Conservation (phyloP, 2,888 invertebrate species). For the Epinotia demarniana region DNA sequence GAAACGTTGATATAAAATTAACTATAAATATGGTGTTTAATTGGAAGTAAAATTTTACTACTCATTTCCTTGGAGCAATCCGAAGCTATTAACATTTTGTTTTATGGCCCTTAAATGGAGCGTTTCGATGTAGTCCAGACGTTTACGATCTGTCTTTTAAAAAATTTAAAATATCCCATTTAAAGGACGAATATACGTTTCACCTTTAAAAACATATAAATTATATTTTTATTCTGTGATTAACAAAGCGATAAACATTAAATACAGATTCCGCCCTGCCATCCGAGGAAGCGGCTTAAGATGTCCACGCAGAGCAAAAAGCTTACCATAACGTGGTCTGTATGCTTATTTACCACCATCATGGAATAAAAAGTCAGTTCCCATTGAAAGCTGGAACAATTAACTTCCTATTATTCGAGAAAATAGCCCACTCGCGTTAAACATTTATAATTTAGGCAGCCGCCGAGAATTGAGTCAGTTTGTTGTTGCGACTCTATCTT, state of each 20-base stretch:
- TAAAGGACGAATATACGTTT: background rate
- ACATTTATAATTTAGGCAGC: background rate
- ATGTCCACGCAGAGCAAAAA: no score
- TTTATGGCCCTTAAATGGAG: slow-evolving; percentile 24
- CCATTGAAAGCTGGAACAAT: no score
- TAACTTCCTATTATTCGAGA: no score
- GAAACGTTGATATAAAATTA: background rate
- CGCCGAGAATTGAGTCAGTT: background rate
- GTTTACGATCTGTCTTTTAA: slow-evolving; percentile 6
- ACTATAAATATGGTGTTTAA: background rate
- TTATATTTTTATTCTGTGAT: no score
- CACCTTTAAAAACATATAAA: no score
- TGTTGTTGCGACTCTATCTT: slow-evolving; percentile 23
- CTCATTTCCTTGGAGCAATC: slow-evolving; percentile 12
- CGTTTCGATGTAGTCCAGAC: slow-evolving; percentile 8
- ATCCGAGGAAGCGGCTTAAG: no score
- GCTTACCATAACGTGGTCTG: no score
- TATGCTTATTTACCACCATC: no score
- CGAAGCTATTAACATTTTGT: slow-evolving; percentile 8
- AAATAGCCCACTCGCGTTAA: background rate
- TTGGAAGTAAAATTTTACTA: slow-evolving; percentile 9
- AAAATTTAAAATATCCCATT: background rate
- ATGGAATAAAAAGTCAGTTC: no score
- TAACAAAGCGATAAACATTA: no score
- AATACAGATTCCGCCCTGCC: no score